Evolutionary conservation across 2,113 vertebrate species (phyloP).

Genomic region (Tympanuchus pallidicinctus): DNA sequence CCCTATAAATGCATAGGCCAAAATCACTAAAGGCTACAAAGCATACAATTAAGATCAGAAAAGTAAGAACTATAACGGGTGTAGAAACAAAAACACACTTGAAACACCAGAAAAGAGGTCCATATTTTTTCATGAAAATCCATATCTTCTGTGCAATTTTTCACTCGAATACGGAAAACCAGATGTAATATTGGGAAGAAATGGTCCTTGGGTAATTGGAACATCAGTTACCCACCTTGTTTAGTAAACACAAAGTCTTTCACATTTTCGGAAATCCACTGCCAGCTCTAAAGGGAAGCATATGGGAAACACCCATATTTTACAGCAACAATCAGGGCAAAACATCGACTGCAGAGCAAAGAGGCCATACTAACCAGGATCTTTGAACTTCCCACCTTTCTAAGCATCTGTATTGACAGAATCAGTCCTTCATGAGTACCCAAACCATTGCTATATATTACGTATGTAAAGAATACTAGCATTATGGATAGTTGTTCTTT

Average conservation of each 20-base stretch:
- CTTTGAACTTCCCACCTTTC: not conserved
- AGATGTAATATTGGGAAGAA: not conserved
- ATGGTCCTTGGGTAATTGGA: not conserved
- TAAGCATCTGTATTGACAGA: not conserved
- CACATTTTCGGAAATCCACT: not conserved
- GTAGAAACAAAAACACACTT: not conserved
- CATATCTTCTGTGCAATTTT: not conserved
- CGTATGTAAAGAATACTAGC: fast-evolving
- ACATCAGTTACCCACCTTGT: not conserved
- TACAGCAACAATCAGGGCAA: not conserved
- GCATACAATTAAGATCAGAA: not conserved
- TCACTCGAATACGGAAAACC: not conserved
- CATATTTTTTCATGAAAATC: not conserved
- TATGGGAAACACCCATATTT: not conserved
- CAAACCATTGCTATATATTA: not conserved
- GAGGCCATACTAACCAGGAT: too few species aligned
- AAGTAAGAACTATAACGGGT: not conserved
- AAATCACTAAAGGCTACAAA: not conserved
- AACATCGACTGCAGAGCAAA: not conserved
- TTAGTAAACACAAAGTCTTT: not conserved
- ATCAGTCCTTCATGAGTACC: not conserved
- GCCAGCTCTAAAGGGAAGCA: not conserved
- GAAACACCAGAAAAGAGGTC: not conserved
- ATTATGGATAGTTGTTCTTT: not conserved
- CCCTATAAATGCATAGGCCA: not conserved